Evolutionary conservation across 1,140 invertebrate genomes (phyloP).

Genomic region (Chelonus insularis): DNA sequence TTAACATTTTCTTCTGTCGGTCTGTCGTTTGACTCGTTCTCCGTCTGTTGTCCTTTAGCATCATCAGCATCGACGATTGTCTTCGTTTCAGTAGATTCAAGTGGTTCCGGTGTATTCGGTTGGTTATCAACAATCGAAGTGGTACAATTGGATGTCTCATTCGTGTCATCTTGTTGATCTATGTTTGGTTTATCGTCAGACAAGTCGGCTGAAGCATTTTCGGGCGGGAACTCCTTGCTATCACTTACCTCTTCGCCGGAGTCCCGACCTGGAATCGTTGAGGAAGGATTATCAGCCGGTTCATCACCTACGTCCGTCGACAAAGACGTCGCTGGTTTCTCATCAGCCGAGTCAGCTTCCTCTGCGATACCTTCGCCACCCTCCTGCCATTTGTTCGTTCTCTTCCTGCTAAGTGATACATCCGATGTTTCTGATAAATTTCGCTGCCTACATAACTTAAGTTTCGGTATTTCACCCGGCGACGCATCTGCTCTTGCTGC

Average conservation of each 20-base stretch:
- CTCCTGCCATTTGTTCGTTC: conserved; percentile 55
- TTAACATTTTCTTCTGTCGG: conserved; percentile 10
- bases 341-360: conserved; percentile 55
- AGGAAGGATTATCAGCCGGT: conserved; percentile 47
- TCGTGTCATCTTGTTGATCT: conserved; percentile 53
- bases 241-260: conserved; percentile 60
- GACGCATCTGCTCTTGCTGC: conserved; percentile 61
- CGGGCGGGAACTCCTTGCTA: conserved; percentile 58
- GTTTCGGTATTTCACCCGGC: conserved; percentile 61
- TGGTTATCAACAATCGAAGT: conserved; percentile 1
- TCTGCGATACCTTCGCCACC: conserved; percentile 52
- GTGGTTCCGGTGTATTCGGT: not conserved
- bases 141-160: conserved; percentile 36
- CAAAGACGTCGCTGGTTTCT: conserved; percentile 42
- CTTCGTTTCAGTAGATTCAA: not conserved
- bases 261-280: conserved; percentile 51
- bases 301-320: conserved; percentile 34
- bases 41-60: not conserved
- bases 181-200: conserved; percentile 60
- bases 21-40: conserved; percentile 10
- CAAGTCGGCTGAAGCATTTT: conserved; percentile 57
- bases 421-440: conserved; percentile 55
- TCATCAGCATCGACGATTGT: not conserved
- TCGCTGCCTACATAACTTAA: conserved; percentile 59
- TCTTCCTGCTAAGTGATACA: conserved; percentile 47